Conservation (phyloP, 2,888 invertebrate species). For the Idaea aversata region DNA sequence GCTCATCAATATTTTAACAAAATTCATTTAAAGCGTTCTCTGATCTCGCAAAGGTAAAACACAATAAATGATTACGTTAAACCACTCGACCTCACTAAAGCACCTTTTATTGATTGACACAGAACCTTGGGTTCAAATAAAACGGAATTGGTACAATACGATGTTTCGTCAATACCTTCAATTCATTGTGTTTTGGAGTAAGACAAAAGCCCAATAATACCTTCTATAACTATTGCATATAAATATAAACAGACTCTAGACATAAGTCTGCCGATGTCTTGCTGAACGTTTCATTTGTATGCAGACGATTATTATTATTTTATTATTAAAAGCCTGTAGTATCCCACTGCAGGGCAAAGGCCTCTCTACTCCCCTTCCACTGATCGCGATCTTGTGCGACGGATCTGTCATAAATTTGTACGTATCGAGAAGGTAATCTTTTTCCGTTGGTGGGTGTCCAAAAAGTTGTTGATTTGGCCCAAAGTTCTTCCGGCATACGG, state of each 20-base stretch:
- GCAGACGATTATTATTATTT: no score
- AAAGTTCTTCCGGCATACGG: no score
- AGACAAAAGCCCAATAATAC: neutral
- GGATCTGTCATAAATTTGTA: no score
- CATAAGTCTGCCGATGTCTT: neutral
- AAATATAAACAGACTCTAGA: neutral
- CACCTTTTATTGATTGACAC: conserved; percentile 20
- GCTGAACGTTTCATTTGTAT: no score
- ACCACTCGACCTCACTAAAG: conserved; percentile 26
- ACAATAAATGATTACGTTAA: conserved; percentile 13
- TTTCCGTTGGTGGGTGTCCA: no score
- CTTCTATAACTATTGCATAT: neutral
- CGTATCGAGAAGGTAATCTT: no score
- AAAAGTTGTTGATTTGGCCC: no score
- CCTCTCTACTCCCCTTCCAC: no score
- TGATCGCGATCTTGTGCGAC: no score
- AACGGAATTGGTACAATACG: conserved; percentile 2
- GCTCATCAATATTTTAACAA: neutral
- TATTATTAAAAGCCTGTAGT: no score
- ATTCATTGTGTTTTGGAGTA: neutral
- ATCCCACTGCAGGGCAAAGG: no score
- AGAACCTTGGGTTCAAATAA: conserved; percentile 8
- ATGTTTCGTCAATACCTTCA: conserved; percentile 2
- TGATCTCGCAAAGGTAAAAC: neutral
- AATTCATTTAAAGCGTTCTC: neutral